Evolutionary conservation across 2,888 invertebrate genomes (phyloP).

Genomic region (Nemotelus pantherinus): DNA sequence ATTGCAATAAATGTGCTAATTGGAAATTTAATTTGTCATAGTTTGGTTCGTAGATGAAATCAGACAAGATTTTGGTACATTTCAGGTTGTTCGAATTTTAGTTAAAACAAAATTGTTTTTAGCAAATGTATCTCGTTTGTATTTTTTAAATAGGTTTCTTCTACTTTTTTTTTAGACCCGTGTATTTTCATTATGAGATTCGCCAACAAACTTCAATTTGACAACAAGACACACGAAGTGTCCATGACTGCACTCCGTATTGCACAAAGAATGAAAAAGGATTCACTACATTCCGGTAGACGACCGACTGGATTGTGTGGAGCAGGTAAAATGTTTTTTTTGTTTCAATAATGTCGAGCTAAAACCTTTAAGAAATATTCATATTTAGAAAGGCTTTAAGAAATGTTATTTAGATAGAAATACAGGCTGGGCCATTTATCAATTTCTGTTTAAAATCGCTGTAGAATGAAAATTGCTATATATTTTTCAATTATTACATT

Average conservation of each 20-base stretch:
- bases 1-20: neutral
- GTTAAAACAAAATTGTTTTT: too few relatives aligned
- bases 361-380: too few relatives aligned
- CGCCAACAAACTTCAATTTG: slow-evolving; percentile 91
- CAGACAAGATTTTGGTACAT: too few relatives aligned
- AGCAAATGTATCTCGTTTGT: too few relatives aligned
- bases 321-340: slow-evolving; percentile 73
- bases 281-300: slow-evolving; percentile 95
- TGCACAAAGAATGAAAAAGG: slow-evolving; percentile 97
- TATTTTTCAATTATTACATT: too few relatives aligned
- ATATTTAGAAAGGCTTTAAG: too few relatives aligned
- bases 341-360: neutral
- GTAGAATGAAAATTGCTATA: too few relatives aligned
- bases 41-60: neutral
- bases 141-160: too few relatives aligned
- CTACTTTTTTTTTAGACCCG: slow-evolving; percentile 76
- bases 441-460: too few relatives aligned
- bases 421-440: too few relatives aligned
- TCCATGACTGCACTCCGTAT: slow-evolving; percentile 93
- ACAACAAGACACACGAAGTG: slow-evolving; percentile 92
- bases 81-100: too few relatives aligned
- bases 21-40: neutral
- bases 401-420: too few relatives aligned
- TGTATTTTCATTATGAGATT: slow-evolving; percentile 95
- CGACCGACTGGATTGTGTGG: slow-evolving; percentile 98